These are phyloP conservation scores for Corythornis madagascariensis DNA, from an alignment of 2,113 vertebrate genomes.

Conservation along the genomic window DNA sequence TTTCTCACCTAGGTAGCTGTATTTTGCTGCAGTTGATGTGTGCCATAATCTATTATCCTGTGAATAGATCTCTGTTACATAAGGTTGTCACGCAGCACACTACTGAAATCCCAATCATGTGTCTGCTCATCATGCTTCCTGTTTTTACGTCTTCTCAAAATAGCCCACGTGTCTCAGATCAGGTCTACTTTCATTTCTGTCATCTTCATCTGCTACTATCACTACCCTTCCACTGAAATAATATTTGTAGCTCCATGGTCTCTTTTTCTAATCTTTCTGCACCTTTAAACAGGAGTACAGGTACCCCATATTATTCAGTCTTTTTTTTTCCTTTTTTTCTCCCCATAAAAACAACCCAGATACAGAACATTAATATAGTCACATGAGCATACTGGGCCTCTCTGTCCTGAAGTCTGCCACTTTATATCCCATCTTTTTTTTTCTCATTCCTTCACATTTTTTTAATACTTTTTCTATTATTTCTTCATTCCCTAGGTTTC, in stretches of 20 bases:
- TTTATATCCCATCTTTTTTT: neutral
- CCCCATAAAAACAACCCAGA: neutral
- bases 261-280: neutral
- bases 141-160: neutral
- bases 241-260: neutral
- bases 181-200: neutral
- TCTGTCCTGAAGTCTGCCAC: neutral
- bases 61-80: neutral
- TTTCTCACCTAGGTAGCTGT: neutral
- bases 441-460: neutral
- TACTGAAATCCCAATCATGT: neutral
- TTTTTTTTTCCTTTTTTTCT: neutral
- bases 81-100: neutral
- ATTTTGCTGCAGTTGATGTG: neutral
- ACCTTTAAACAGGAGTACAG: neutral
- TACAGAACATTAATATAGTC: neutral
- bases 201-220: neutral
- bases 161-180: neutral
- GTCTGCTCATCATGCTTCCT: neutral
- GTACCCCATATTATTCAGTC: neutral
- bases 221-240: neutral
- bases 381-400: neutral
- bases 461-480: neutral
- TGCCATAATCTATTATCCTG: neutral
- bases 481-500: neutral